phyloP scores from a whole-genome alignment of 2,888 invertebrate species.

The Idaea dimidiata region DNA sequence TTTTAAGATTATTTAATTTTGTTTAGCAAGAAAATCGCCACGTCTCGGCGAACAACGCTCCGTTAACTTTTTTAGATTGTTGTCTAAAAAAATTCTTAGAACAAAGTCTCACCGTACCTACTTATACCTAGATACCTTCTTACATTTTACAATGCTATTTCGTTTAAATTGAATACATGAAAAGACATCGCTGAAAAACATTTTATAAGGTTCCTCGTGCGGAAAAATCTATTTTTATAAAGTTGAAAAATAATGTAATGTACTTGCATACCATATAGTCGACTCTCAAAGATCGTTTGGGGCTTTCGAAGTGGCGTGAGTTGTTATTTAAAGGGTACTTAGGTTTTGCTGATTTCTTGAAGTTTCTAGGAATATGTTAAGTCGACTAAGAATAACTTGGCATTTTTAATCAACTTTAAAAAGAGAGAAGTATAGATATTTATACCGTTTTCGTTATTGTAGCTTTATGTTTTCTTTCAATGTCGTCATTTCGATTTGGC shows the following conservation, averaged over 20 bases:
- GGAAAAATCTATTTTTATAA: slow-evolving; percentile 3
- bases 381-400: background rate
- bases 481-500: too few species aligned
- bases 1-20: slow-evolving; percentile 3
- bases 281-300: background rate
- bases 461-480: too few species aligned
- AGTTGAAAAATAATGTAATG: background rate
- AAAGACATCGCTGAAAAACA: background rate
- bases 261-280: background rate
- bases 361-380: background rate
- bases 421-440: too few species aligned
- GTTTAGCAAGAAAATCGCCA: background rate
- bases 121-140: background rate
- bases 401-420: background rate
- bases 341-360: background rate
- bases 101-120: background rate
- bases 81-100: background rate
- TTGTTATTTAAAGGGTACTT: background rate
- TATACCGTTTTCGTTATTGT: too few species aligned
- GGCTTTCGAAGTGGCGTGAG: background rate
- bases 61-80: background rate
- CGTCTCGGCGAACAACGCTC: background rate
- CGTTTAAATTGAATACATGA: background rate
- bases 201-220: background rate
- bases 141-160: background rate